phyloP scores from a whole-genome alignment of 2,113 vertebrate species.

The Mus musculus region DNA sequence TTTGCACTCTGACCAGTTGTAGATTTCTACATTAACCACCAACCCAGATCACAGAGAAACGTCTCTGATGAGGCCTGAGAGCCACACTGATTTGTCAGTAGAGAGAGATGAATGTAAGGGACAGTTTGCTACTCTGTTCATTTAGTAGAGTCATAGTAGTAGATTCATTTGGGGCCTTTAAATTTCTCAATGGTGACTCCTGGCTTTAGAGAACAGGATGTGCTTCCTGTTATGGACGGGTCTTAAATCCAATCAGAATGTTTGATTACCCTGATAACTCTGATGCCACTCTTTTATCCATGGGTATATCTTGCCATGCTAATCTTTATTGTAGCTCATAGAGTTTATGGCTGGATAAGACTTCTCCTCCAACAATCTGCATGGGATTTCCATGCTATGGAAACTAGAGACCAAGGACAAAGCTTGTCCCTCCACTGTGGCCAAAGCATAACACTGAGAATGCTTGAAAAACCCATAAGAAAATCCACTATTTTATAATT shows the following conservation, averaged over 20 bases:
- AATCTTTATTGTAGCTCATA: neutral
- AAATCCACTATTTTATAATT: neutral
- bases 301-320: neutral
- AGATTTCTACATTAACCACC: neutral
- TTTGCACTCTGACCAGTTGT: neutral
- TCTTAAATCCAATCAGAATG: neutral
- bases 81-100: neutral
- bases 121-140: too few relatives aligned
- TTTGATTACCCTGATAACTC: neutral
- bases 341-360: neutral
- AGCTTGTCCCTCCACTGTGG: neutral
- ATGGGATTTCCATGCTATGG: neutral
- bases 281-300: neutral
- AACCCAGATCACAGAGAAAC: neutral
- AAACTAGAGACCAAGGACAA: neutral
- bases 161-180: neutral
- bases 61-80: neutral
- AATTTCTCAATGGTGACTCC: neutral
- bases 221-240: neutral
- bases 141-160: neutral
- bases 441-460: neutral
- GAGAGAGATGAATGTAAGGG: neutral
- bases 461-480: neutral
- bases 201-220: neutral
- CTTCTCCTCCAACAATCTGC: neutral